Conservation (phyloP, 1,140 invertebrate genomes). For the Antheraea mylitta region DNA sequence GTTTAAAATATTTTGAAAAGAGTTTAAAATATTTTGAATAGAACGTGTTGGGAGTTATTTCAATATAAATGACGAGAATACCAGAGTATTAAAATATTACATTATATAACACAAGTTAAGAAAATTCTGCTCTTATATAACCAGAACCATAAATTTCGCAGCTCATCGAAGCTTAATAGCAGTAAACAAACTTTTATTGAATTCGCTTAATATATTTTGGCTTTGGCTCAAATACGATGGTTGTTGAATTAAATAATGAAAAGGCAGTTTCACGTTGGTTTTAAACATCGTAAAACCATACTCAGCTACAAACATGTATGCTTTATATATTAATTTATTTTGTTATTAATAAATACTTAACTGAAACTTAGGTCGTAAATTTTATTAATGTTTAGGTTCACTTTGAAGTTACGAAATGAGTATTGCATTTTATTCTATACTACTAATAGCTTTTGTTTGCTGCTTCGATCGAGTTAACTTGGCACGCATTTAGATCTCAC, state of each 20-base stretch:
- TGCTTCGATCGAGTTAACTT: too few species aligned
- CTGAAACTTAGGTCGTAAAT: too few species aligned
- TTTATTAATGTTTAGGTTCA: too few species aligned
- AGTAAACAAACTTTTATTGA: constrained; percentile 47
- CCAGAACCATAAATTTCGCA: constrained; percentile 26
- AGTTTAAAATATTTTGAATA: too few species aligned
- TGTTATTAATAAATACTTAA: background rate
- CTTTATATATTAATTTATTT: constrained; percentile 14
- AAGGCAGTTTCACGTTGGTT: constrained; percentile 58
- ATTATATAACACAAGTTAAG: background rate
- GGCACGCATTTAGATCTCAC: too few species aligned
- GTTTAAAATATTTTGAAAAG: too few species aligned
- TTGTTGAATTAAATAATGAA: constrained; percentile 69
- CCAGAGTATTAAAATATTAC: background rate
- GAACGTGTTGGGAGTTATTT: too few species aligned
- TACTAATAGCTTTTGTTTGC: too few species aligned
- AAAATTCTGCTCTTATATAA: constrained; percentile 15
- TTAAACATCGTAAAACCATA: constrained; percentile 55
- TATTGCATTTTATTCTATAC: too few species aligned
- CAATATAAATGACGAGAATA: too few species aligned
- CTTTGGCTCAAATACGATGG: constrained; percentile 55
- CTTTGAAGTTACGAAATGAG: too few species aligned
- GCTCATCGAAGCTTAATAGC: constrained; percentile 28
- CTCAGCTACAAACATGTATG: constrained; percentile 44
- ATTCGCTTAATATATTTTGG: constrained; percentile 53